Conservation (phyloP, 2,113 vertebrate genomes). For the Phasianus colchicus region DNA sequence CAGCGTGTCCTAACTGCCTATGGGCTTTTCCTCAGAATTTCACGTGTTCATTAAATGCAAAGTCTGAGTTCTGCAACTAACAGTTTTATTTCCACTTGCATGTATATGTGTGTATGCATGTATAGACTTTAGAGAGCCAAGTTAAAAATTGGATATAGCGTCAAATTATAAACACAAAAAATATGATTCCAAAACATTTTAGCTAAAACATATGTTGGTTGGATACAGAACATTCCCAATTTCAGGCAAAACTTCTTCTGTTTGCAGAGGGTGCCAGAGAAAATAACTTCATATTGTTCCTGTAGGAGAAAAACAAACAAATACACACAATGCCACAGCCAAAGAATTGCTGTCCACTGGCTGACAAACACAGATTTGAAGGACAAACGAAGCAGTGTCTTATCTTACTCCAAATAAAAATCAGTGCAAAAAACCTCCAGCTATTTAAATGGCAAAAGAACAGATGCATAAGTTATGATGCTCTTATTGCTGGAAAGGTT, state of each 20-base stretch:
- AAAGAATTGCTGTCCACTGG: background rate
- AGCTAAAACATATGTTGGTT: background rate
- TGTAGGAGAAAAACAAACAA: background rate
- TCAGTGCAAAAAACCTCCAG: background rate
- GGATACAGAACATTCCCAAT: background rate
- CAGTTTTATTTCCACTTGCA: background rate
- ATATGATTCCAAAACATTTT: background rate
- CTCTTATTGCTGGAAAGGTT: background rate
- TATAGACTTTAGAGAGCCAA: background rate
- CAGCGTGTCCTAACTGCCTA: background rate
- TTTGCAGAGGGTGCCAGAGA: background rate
- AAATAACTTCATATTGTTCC: background rate
- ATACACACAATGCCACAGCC: background rate
- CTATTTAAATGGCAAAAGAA: background rate
- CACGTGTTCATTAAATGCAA: background rate
- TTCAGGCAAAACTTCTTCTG: background rate
- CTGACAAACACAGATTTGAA: background rate
- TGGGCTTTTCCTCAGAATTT: background rate
- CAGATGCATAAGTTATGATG: background rate
- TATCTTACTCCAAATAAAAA: background rate
- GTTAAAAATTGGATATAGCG: background rate
- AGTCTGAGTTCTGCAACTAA: background rate
- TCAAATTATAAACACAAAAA: background rate
- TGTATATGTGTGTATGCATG: rapidly evolving
- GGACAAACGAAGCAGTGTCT: background rate